Evolutionary conservation across 2,113 vertebrate genomes (phyloP), one percentile per base, ranked within the genome.

Genomic region (Kryptolebias marmoratus): DNA sequence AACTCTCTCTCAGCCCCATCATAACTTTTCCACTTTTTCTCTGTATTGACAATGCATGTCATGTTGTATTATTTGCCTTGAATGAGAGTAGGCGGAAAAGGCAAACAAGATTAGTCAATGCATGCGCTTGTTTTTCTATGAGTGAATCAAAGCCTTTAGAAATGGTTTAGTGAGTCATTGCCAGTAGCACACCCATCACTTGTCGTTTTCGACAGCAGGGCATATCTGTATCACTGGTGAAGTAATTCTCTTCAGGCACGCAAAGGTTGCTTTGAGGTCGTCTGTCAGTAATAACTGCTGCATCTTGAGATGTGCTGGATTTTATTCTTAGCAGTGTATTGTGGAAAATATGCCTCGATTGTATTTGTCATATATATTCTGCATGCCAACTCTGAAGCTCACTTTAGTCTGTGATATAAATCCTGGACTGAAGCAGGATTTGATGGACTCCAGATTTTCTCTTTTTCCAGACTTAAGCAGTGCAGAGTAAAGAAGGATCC

Each of bases 41-140:
- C 58, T 16, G 54, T 50, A 5, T 68, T 81, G 79, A 88, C 88
- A 88, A 87, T 85, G 50, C 79, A 80, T 67, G 84, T 84, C 89
- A 87, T 75, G 81, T 79, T 82, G 76, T 61, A 85, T 89, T 89
- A 80, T 86, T 85, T 88, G 79, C 73, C 58, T 75, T 64, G 80
- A 75, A 82, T 61, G 71, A 74, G 80, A 75, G 86, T 82, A 84
- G 83, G 84, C 52, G 86, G 83, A 76, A 84, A 87, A 88, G 83
- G 73, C 79, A 81, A 90, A 91, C 74, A 72, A 72, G 80, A 90
- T 92, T 87, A 88, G 77, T 75, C 70, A 83, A 81, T 74, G 73
- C 78, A 64, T 82, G 87, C 74, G 32, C 79, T 78, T 84, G 86
- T 82, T 87, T 87, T 82, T 69, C 73, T 73, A 0, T 10, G 65